Conservation (phyloP, 2,797 vertebrate species). For the Sebastes oblongus region DNA sequence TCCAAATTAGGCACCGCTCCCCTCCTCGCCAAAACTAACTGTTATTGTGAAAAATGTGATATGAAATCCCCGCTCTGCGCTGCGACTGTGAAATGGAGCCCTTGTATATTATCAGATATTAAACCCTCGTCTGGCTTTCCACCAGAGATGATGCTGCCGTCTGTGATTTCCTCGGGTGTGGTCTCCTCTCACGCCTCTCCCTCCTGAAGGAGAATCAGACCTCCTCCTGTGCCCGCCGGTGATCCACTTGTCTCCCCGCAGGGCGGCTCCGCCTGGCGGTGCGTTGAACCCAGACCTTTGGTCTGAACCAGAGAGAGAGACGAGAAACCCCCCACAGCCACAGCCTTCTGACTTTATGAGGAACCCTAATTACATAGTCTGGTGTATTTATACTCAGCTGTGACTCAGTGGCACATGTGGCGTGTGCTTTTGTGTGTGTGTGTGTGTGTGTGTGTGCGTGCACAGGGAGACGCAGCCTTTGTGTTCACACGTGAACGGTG, state of each 20-base stretch:
- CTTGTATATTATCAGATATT: conserved; percentile 23
- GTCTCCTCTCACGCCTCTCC: neutral
- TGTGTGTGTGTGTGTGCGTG: conserved; percentile 20
- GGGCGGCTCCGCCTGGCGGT: conserved; percentile 49
- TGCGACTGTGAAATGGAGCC: conserved; percentile 19
- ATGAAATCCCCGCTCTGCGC: conserved; percentile 17
- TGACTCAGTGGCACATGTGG: conserved; percentile 71
- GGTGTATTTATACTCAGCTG: conserved; percentile 75
- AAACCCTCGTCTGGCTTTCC: neutral
- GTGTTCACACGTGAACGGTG: conserved; percentile 21
- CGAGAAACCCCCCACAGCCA: conserved; percentile 50
- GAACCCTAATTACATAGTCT: conserved; percentile 73
- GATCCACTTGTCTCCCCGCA: conserved; percentile 20
- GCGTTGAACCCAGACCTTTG: conserved; percentile 24
- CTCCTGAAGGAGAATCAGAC: conserved; percentile 13
- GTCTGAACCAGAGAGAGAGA: conserved; percentile 50
- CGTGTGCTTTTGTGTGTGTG: conserved; percentile 47
- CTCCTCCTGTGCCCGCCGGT: conserved; percentile 2
- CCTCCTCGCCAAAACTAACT: conserved; percentile 41
- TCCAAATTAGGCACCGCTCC: conserved; percentile 32
- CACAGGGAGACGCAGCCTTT: conserved; percentile 16
- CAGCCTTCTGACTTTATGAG: conserved; percentile 65
- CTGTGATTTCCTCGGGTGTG: conserved; percentile 23
- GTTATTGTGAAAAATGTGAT: conserved; percentile 34
- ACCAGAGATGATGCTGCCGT: neutral